A percentile compares a stretch with the other conserved stretches of the same genome.
These are phyloP conservation scores for Epizoanthus stellaris DNA, from an alignment of 92 coral and sea anemone species.

Conservation along the genomic window DNA sequence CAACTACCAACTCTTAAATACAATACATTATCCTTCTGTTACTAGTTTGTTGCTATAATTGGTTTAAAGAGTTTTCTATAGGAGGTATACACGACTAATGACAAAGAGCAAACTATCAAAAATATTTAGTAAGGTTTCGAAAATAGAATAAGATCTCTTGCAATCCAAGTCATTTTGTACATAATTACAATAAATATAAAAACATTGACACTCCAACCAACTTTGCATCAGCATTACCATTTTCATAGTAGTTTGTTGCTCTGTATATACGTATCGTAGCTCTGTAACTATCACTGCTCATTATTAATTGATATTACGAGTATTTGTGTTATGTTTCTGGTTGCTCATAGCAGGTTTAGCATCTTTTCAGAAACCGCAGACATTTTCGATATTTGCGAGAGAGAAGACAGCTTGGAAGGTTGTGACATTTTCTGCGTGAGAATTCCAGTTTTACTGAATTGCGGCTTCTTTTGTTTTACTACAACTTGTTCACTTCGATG, in stretches of 20 bases:
- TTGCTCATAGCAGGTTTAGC: slow-evolving; percentile 12
- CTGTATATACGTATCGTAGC: background rate
- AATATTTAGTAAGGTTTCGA: too few species aligned
- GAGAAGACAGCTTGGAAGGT: background rate
- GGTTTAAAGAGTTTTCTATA: too few species aligned
- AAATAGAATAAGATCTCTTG: too few species aligned
- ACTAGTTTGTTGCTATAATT: too few species aligned
- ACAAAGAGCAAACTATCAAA: too few species aligned
- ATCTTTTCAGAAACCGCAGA: slow-evolving; percentile 11
- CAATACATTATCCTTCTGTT: too few species aligned
- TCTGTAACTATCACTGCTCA: background rate
- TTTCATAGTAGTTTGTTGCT: slow-evolving; percentile 1
- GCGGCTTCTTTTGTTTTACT: background rate
- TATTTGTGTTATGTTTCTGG: background rate
- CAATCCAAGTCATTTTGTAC: background rate
- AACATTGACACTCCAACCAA: background rate
- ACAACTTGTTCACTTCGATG: background rate
- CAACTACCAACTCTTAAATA: too few species aligned
- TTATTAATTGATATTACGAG: background rate
- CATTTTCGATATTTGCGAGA: background rate
- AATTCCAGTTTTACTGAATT: background rate
- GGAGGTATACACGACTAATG: too few species aligned
- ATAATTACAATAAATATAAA: background rate
- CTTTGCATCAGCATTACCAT: background rate
- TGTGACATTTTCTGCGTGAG: background rate